Percentiles rank a stretch among this genome's conserved stretches.
Evolutionary conservation across 2,113 vertebrate species (phyloP).

Genomic region (Notothenia rossii): DNA sequence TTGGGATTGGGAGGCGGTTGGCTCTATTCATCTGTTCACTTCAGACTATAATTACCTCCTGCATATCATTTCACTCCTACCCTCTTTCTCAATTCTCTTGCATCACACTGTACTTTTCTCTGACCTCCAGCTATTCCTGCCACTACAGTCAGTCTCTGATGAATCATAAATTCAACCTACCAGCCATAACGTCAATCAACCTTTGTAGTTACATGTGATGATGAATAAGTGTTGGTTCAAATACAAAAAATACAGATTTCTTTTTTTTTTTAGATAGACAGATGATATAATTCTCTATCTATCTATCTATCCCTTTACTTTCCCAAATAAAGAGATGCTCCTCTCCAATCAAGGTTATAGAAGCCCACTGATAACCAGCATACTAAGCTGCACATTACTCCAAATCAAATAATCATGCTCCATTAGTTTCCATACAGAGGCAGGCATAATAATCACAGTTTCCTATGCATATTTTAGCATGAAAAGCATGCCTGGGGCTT

Average conservation of each 20-base stretch:
- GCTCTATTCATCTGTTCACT: conserved; percentile 51
- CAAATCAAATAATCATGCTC: conserved; percentile 48
- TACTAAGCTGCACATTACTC: conserved; percentile 30
- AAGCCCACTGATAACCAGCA: background rate
- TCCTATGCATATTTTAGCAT: conserved; percentile 66
- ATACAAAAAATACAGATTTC: background rate
- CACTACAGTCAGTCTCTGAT: background rate
- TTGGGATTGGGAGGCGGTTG: conserved; percentile 24
- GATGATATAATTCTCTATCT: too few relatives aligned
- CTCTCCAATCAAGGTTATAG: background rate
- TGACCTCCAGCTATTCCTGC: conserved; percentile 18
- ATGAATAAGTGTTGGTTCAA: background rate
- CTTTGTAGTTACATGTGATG: background rate
- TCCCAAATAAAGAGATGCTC: conserved; percentile 6
- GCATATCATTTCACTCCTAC: conserved; percentile 40
- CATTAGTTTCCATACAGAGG: conserved; percentile 51
- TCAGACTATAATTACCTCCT: conserved; percentile 46
- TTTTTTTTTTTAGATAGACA: background rate
- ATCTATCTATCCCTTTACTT: background rate
- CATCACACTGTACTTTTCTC: conserved; percentile 15
- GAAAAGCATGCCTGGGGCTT: conserved; percentile 46
- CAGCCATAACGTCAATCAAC: background rate
- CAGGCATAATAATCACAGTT: conserved; percentile 60
- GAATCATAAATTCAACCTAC: background rate
- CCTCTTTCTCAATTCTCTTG: conserved; percentile 20